phyloP scores from a whole-genome alignment of 2,888 invertebrate species.

The Oeneis ivallda region DNA sequence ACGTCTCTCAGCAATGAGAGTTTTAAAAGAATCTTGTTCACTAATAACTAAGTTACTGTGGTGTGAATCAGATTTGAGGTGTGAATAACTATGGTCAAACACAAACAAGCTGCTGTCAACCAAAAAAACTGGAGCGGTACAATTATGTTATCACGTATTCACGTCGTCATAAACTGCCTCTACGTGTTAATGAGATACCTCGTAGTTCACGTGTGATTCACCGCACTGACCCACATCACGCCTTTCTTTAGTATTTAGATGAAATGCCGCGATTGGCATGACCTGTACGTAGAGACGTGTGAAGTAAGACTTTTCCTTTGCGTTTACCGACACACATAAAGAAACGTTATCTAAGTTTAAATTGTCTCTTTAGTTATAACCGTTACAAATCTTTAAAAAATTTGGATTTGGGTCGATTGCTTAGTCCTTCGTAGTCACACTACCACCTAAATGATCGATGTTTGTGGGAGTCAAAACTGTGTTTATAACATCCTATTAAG shows the following conservation, averaged over 20 bases:
- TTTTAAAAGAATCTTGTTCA: not conserved
- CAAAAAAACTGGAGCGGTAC: not conserved
- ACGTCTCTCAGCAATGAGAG: too few relatives aligned
- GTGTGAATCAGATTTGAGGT: too few relatives aligned
- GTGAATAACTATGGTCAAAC: not conserved
- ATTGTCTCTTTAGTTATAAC: constrained; percentile 34
- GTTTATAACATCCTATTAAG: too few relatives aligned
- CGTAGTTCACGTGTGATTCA: constrained; percentile 63
- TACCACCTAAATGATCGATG: too few relatives aligned
- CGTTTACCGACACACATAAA: constrained; percentile 7
- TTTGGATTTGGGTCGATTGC: too few relatives aligned
- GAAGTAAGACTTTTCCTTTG: constrained; percentile 19
- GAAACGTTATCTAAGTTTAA: constrained; percentile 6
- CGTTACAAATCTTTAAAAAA: not conserved
- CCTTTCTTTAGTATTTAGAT: constrained; percentile 33
- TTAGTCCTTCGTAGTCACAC: too few relatives aligned
- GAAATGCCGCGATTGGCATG: constrained; percentile 29
- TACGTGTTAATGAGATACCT: constrained; percentile 48
- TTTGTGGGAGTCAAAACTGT: too few relatives aligned
- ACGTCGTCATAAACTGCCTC: constrained; percentile 57
- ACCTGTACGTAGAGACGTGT: constrained; percentile 31
- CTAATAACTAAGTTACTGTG: not conserved
- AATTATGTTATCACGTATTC: constrained; percentile 51
- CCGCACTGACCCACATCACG: constrained; percentile 64
- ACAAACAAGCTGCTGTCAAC: not conserved